Evolutionary conservation across 2,113 vertebrate species (phyloP).

Genomic region (Anas platyrhynchos): DNA sequence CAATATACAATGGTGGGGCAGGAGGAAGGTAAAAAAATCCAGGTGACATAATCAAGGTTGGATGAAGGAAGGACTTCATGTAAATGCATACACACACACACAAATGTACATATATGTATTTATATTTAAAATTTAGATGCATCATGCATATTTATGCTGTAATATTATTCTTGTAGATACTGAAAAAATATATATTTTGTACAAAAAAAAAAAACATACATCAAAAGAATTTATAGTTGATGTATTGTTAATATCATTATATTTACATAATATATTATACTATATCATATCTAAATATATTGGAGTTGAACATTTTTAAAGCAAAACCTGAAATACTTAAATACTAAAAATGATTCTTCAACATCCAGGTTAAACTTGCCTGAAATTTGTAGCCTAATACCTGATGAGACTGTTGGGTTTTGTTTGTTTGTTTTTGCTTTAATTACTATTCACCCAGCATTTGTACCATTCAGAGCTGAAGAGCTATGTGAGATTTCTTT

Average conservation of each 20-base stretch:
- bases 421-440: neutral
- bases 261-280: too few species aligned
- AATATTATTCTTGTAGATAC: neutral
- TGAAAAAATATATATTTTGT: neutral
- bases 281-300: neutral
- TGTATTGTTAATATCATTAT: neutral
- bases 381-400: neutral
- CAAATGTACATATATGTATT: neutral
- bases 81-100: neutral
- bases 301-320: neutral
- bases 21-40: neutral
- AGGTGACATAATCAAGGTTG: neutral
- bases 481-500: neutral
- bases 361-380: neutral
- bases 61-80: neutral
- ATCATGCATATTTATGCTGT: neutral
- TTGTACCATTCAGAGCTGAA: neutral
- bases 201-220: neutral
- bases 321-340: neutral
- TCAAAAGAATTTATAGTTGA: neutral
- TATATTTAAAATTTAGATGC: neutral
- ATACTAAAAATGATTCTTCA: neutral
- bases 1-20: neutral
- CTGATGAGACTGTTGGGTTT: too few species aligned
- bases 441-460: neutral